These are phyloP conservation scores for Polyploca ridens DNA, from an alignment of 2,888 invertebrate genomes.

Conservation along the genomic window DNA sequence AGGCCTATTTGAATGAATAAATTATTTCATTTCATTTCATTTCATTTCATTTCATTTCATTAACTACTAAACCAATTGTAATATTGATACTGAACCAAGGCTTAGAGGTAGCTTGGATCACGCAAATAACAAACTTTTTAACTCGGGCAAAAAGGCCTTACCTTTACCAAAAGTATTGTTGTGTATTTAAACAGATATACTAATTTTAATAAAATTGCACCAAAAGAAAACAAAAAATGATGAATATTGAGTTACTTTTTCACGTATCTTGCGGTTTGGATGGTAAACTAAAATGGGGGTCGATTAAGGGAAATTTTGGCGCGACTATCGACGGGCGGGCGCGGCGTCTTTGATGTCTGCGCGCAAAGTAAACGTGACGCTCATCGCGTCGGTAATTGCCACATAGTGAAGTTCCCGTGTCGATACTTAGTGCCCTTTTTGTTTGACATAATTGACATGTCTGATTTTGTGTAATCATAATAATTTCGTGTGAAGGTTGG, in stretches of 20 bases:
- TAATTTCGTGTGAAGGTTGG: too few species aligned
- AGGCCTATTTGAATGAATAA: too few species aligned
- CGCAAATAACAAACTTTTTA: too few species aligned
- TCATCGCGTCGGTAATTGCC: constrained; percentile 60
- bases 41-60: too few species aligned
- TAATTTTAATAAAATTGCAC: background rate
- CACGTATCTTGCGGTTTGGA: constrained; percentile 12
- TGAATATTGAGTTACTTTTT: constrained; percentile 11
- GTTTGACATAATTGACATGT: background rate
- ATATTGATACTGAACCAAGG: too few species aligned
- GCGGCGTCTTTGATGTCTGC: constrained; percentile 66
- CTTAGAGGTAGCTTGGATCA: too few species aligned
- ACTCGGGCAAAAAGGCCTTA: too few species aligned
- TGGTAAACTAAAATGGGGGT: constrained; percentile 38
- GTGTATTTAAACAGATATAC: background rate
- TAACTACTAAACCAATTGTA: too few species aligned
- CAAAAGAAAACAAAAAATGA: constrained; percentile 4
- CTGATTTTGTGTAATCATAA: background rate
- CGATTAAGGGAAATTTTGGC: constrained; percentile 65
- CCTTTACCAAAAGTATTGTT: background rate
- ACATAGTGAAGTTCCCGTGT: constrained; percentile 44
- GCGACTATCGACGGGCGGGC: constrained; percentile 53
- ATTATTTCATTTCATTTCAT: too few species aligned
- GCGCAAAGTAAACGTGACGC: constrained; percentile 74
- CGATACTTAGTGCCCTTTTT: constrained; percentile 24